These are phyloP conservation scores for Crotalus helleri DNA, from an alignment of 2,113 vertebrate species.

Conservation along the genomic window DNA sequence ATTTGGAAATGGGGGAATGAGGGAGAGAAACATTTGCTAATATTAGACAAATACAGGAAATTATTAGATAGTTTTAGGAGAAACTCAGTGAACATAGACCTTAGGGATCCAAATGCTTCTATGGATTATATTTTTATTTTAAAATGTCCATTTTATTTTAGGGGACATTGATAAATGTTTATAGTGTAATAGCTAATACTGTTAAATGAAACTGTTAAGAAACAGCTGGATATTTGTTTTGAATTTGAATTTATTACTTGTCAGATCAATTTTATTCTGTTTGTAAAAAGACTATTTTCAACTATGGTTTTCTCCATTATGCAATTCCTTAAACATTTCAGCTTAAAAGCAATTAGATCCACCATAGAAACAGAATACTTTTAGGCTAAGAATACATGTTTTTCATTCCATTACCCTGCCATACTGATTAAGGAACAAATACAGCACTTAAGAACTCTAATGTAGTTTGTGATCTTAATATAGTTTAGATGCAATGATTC, in stretches of 20 bases:
- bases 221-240: neutral
- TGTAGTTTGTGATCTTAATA: conserved; percentile 3
- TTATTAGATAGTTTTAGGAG: neutral
- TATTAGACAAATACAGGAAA: neutral
- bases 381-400: neutral
- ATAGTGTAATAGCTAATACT: neutral
- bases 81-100: conserved; percentile 18
- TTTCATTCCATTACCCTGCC: conserved; percentile 5
- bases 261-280: neutral
- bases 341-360: neutral
- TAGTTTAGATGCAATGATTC: neutral
- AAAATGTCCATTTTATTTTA: neutral
- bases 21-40: conserved; percentile 27
- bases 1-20: neutral
- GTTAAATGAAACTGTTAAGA: neutral
- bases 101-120: conserved; percentile 9
- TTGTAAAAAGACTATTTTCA: conserved; percentile 8
- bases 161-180: conserved; percentile 13
- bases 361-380: neutral
- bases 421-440: neutral
- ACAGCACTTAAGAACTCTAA: conserved; percentile 11
- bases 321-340: conserved; percentile 12
- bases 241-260: neutral
- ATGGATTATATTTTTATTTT: conserved; percentile 2
- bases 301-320: conserved; percentile 4